phyloP scores from a whole-genome alignment of 2,113 vertebrate species.

The Cryptomyrus ogoouensis region DNA sequence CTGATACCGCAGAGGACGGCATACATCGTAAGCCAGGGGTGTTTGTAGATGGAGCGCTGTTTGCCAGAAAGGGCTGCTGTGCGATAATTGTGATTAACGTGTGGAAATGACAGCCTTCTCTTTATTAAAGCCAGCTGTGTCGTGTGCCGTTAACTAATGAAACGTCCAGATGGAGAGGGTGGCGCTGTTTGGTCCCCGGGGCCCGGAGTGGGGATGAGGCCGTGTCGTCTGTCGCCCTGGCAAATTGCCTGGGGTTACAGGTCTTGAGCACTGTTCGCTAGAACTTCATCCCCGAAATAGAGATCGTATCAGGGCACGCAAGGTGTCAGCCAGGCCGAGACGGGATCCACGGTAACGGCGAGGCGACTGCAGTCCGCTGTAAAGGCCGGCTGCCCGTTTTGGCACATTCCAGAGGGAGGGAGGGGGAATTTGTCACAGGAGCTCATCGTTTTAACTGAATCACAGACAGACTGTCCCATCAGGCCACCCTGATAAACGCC shows the following conservation, averaged over 20 bases:
- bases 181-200: background rate
- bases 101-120: background rate
- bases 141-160: background rate
- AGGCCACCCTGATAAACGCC: background rate
- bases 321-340: background rate
- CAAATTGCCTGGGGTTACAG: background rate
- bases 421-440: background rate
- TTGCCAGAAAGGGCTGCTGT: background rate
- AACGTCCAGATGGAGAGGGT: background rate
- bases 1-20: background rate
- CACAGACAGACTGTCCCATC: background rate
- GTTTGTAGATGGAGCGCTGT: background rate
- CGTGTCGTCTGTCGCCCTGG: background rate
- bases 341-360: no score
- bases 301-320: background rate
- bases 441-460: background rate
- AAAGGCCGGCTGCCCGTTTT: background rate
- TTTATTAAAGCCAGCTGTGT: background rate
- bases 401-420: background rate
- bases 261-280: background rate
- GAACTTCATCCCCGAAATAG: background rate
- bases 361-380: background rate
- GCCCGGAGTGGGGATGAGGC: background rate
- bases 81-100: background rate
- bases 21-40: background rate